These are phyloP conservation scores for Melanotaenia trifasciata DNA, from an alignment of 2,797 vertebrate genomes.

Conservation along the genomic window DNA sequence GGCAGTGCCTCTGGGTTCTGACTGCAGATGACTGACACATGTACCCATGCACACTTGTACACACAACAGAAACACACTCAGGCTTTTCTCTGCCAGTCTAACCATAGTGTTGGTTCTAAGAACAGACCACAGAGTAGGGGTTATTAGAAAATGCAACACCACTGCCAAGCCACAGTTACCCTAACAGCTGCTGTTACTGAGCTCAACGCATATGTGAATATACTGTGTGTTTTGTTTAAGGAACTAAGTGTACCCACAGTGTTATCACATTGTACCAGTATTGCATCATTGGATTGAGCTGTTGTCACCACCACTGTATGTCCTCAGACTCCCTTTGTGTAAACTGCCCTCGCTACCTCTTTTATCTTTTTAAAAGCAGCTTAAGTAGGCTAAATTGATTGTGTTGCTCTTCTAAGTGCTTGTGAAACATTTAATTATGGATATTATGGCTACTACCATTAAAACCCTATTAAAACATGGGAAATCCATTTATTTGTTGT, in stretches of 20 bases:
- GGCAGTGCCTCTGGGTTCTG: slow-evolving; percentile 20
- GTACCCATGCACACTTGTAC: slow-evolving; percentile 1
- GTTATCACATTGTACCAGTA: slow-evolving; percentile 33
- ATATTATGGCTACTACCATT: slow-evolving; percentile 12
- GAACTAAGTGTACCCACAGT: slow-evolving; percentile 19
- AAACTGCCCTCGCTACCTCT: slow-evolving; percentile 21
- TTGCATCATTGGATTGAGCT: slow-evolving; percentile 36
- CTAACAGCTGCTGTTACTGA: slow-evolving; percentile 68
- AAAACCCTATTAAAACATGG: slow-evolving; percentile 40
- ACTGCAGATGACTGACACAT: slow-evolving; percentile 29
- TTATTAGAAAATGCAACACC: slow-evolving; percentile 57
- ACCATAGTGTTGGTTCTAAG: slow-evolving; percentile 56
- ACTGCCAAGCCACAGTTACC: slow-evolving; percentile 67
- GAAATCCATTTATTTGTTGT: slow-evolving; percentile 48
- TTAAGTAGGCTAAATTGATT: slow-evolving; percentile 37
- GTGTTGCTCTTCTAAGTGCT: slow-evolving; percentile 35
- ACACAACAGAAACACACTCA: slow-evolving; percentile 30
- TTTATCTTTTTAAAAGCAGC: slow-evolving; percentile 18
- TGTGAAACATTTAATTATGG: slow-evolving; percentile 50
- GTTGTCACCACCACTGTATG: slow-evolving; percentile 3
- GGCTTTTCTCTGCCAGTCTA: slow-evolving; percentile 44
- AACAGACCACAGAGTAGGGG: slow-evolving; percentile 53
- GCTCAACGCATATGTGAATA: slow-evolving; percentile 38
- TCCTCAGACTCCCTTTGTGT: slow-evolving; percentile 11
- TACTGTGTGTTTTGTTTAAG: slow-evolving; percentile 44